A percentile compares a stretch with the other conserved stretches of the same genome.
Evolutionary conservation across 2,797 vertebrate genomes (phyloP).

Genomic region (Melanotaenia maccullochi): DNA sequence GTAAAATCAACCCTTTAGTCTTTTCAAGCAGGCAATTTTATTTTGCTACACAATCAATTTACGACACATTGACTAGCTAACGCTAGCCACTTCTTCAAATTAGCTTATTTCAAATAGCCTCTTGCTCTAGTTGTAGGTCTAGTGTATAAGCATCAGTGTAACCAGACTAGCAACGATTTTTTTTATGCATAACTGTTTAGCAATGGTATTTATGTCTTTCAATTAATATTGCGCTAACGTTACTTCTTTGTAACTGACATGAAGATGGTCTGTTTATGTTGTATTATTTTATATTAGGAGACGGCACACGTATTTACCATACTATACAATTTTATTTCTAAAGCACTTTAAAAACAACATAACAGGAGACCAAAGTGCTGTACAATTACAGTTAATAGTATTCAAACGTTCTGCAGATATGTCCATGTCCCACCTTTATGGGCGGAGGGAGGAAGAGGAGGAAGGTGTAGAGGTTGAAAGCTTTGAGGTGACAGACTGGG

Average conservation of each 20-base stretch:
- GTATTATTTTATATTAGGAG: not conserved
- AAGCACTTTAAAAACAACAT: too few species aligned
- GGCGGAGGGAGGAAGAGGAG: conserved; percentile 88
- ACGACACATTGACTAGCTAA: conserved; percentile 1
- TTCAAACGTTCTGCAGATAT: conserved; percentile 70
- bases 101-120: conserved; percentile 11
- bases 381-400: too few species aligned
- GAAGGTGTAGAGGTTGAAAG: conserved; percentile 94
- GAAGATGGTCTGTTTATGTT: not conserved
- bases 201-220: not conserved
- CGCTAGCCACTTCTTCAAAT: conserved; percentile 24
- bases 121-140: not conserved
- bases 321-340: too few species aligned
- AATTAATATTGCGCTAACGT: not conserved
- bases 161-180: not conserved
- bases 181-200: not conserved
- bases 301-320: too few species aligned
- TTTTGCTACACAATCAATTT: not conserved
- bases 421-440: conserved; percentile 96
- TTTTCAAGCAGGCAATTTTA: accelerated
- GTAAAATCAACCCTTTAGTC: accelerated
- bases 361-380: too few species aligned
- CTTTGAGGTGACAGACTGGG: conserved; percentile 98
- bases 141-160: too few species aligned
- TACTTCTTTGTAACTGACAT: not conserved